Conservation (phyloP, 2,113 vertebrate genomes). For the Gorsachius goisagi region DNA sequence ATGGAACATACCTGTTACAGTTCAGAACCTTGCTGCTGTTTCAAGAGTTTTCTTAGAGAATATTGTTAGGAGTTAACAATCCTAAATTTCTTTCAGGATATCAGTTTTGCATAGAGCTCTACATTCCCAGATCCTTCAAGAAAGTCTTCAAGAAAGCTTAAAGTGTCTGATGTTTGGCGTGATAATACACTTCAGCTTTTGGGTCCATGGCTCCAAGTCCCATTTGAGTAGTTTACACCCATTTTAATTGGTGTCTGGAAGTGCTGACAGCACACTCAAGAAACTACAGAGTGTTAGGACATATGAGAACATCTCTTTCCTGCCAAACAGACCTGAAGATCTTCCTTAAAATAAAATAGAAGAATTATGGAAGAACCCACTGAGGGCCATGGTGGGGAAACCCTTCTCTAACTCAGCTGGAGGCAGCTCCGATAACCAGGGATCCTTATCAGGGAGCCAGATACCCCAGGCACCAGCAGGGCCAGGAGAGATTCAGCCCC, state of each 20-base stretch:
- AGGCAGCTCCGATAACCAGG: not conserved
- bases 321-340: not conserved
- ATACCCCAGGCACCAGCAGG: not conserved
- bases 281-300: fast-evolving
- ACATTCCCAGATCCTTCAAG: not conserved
- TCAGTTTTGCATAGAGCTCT: not conserved
- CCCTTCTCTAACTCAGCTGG: not conserved
- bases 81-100: not conserved
- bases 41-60: not conserved
- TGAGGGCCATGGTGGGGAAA: fast-evolving
- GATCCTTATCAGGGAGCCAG: not conserved
- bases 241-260: not conserved
- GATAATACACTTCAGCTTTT: not conserved
- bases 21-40: not conserved
- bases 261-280: not conserved
- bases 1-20: fast-evolving
- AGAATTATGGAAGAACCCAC: not conserved
- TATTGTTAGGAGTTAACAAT: not conserved
- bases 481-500: not conserved
- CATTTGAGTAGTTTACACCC: not conserved
- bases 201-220: not conserved
- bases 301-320: not conserved
- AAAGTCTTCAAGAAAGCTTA: not conserved
- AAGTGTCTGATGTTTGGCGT: not conserved
- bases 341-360: not conserved